These are phyloP conservation scores for Erythrocercus mccallii DNA, from an alignment of 2,113 vertebrate species.

Conservation along the genomic window DNA sequence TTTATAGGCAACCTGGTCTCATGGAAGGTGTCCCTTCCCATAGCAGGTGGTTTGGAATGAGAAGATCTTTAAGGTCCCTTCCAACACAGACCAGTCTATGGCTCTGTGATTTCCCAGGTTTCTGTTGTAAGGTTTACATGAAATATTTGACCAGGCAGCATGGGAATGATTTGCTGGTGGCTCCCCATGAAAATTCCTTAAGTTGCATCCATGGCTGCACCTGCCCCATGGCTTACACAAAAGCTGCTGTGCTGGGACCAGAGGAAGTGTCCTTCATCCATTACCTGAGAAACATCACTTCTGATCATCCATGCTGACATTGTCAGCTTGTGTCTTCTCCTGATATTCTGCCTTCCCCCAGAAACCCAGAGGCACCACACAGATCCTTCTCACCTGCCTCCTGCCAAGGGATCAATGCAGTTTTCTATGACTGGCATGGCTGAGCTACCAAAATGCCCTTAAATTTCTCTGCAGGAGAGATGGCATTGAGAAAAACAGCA, in stretches of 20 bases:
- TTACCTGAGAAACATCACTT: neutral
- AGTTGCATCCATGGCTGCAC: rapidly evolving
- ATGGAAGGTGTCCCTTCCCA: neutral
- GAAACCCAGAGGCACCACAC: neutral
- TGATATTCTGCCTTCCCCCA: neutral
- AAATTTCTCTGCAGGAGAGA: neutral
- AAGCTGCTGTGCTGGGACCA: neutral
- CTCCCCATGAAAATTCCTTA: neutral
- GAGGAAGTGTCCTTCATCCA: neutral
- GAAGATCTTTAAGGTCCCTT: neutral
- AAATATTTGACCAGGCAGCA: neutral
- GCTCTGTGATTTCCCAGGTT: neutral
- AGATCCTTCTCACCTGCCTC: neutral
- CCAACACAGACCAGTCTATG: neutral
- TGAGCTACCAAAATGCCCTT: neutral
- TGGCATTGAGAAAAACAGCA: neutral
- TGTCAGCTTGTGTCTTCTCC: neutral
- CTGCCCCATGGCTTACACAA: neutral
- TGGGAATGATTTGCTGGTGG: neutral
- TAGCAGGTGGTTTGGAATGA: neutral
- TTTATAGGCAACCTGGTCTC: neutral
- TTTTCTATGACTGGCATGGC: neutral
- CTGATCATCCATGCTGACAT: neutral
- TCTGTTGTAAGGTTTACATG: neutral
- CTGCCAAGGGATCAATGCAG: neutral